Evolutionary conservation across 2,888 invertebrate genomes (phyloP).

Genomic region (Conops quadrifasciatus): DNA sequence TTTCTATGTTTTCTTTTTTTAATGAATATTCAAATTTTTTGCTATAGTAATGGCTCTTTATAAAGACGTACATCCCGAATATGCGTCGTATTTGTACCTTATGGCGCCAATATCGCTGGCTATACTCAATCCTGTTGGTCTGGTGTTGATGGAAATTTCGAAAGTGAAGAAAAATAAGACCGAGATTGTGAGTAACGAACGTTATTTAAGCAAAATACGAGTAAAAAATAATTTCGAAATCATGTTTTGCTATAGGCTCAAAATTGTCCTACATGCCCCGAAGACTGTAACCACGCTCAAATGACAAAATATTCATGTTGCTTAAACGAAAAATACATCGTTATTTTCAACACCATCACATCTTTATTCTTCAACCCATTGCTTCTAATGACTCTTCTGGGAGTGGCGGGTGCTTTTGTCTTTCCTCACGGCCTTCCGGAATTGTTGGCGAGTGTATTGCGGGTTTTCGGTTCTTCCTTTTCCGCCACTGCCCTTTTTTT

Average conservation of each 20-base stretch:
- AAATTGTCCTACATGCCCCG: constrained; percentile 55
- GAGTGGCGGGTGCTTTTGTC: constrained; percentile 83
- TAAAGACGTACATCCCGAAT: constrained; percentile 85
- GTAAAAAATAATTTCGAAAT: neutral
- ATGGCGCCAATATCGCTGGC: constrained; percentile 94
- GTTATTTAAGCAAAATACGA: too few relatives aligned
- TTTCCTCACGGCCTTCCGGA: constrained; percentile 82
- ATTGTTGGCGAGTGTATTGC: constrained; percentile 77
- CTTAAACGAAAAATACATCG: constrained; percentile 54
- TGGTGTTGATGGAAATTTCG: constrained; percentile 85
- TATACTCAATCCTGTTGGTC: constrained; percentile 90
- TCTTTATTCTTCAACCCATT: constrained; percentile 89
- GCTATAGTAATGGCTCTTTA: constrained; percentile 90
- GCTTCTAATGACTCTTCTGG: constrained; percentile 91
- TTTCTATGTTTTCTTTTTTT: constrained; percentile 18
- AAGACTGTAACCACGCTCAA: constrained; percentile 57
- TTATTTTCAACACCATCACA: constrained; percentile 68
- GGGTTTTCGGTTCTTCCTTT: constrained; percentile 87
- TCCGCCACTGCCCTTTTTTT: constrained; percentile 91
- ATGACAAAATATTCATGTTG: constrained; percentile 52
- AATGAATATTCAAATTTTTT: constrained; percentile 5
- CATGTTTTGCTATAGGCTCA: constrained; percentile 39
- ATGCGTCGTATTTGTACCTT: constrained; percentile 87
- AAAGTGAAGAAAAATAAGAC: constrained; percentile 63
- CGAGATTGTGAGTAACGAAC: constrained; percentile 50